phyloP scores from a whole-genome alignment of 2,888 invertebrate species.

The Auanema freiburgensis region DNA sequence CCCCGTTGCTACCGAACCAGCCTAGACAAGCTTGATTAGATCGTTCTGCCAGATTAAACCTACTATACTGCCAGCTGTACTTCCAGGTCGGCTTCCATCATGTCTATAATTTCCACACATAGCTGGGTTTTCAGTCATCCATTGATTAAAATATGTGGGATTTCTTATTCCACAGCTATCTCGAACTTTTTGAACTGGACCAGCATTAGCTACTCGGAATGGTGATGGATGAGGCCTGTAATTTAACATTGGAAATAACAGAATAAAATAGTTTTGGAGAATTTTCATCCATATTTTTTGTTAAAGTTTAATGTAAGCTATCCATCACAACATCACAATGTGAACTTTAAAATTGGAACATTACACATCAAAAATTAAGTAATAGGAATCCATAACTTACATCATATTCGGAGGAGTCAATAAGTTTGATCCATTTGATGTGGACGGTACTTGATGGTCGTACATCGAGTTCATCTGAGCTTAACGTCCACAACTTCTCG shows the following conservation, averaged over 20 bases:
- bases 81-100: slow-evolving; percentile 4
- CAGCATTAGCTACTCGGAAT: background rate
- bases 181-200: slow-evolving; percentile 1
- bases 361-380: no score
- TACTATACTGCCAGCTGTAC: background rate
- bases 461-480: slow-evolving; percentile 1
- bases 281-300: no score
- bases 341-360: no score
- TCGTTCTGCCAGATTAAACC: background rate
- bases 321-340: no score
- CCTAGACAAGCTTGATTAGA: background rate
- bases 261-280: no score
- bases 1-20: slow-evolving; percentile 1
- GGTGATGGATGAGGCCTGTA: background rate
- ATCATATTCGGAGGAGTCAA: slow-evolving; percentile 1
- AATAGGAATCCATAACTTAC: background rate
- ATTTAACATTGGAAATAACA: background rate
- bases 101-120: background rate
- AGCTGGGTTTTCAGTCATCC: slow-evolving; percentile 1
- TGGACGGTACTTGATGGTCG: slow-evolving; percentile 5
- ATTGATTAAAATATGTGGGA: slow-evolving; percentile 1
- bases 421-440: background rate
- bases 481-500: background rate
- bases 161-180: slow-evolving; percentile 4
- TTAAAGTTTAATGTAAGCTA: no score